Base-by-base conservation (phyloP, 2,797 vertebrate species). In the Mastacembelus armatus region DNA sequence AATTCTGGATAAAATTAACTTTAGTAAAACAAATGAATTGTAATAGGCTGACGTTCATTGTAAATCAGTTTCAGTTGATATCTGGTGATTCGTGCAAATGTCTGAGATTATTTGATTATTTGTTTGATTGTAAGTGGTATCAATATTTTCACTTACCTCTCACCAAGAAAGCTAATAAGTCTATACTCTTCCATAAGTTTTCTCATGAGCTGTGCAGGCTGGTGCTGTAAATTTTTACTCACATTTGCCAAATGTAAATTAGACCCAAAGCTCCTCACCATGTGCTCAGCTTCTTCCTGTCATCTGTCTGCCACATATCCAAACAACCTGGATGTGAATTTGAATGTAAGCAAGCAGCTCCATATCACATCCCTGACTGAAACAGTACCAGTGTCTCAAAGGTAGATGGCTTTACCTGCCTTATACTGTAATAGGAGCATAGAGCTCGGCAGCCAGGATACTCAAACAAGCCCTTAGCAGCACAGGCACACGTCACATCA, bases 351-450 rank as follows among this genome's bases (percentile, higher is more conserved):
- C 22, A 14, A 73, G 59, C 40, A 27, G 43, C 22, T 79, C 48
- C 74, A 24, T 66, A 74, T 82, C 77, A 71, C 75, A 68, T 90
- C 87, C 83, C 74, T 35, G 11, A 3, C 68, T 90, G 91, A 90
- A 90, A 92, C 84, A 3, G 18, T 80, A 89, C 44, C 85, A 81
- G 69, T 78, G 86, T 85, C 77, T 66, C 58, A 5, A 26, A 66
- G 83, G 77, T 71, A 62, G 78, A 70, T 7, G 49, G 84, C 77
- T 12, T 33, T 4, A 66, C 66, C 79, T 55, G 78, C 66, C 67
- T 85, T 68, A 74, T 64, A 66, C 71, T 78, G 87, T 86, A 89
- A 91, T 36, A 39, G 79, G 85, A 92, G 88, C 84, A 10, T 71
- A 48, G 71, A 57, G 4, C 57, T 77, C 86, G 85, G 52, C 87